Percentiles rank a stretch among this genome's conserved stretches.
Evolutionary conservation across 1,140 invertebrate species (phyloP).

Genomic region (Anastatus disparis): DNA sequence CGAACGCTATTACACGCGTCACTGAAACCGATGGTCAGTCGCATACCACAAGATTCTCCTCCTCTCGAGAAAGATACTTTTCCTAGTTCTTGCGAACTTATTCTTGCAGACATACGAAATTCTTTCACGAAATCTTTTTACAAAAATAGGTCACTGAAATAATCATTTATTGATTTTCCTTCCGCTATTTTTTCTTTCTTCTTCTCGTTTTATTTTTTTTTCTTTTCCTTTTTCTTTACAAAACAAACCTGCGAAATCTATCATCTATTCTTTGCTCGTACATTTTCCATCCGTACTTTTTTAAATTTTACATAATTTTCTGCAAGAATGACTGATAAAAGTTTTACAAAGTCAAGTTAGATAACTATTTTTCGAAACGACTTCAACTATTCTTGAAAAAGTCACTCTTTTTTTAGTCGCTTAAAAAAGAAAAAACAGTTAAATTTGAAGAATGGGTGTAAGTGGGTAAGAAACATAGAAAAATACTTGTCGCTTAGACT

Average conservation of each 20-base stretch:
- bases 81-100: background rate
- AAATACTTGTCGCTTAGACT: background rate
- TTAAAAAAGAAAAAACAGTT: too few species aligned
- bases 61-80: too few species aligned
- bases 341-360: too few species aligned
- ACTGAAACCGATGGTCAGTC: background rate
- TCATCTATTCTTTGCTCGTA: background rate
- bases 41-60: background rate
- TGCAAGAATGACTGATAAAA: too few species aligned
- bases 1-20: conserved; percentile 22
- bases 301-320: too few species aligned
- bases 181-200: too few species aligned
- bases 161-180: too few species aligned
- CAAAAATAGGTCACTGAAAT: conserved; percentile 4
- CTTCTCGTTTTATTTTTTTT: too few species aligned
- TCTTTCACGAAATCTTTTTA: background rate
- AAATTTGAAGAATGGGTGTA: background rate
- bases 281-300: background rate
- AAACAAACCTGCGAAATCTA: background rate
- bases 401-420: too few species aligned
- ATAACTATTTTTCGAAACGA: too few species aligned
- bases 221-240: background rate
- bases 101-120: background rate
- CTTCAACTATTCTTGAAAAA: too few species aligned
- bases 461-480: background rate